Percentiles rank a stretch among this genome's conserved stretches.
Evolutionary conservation across 2,797 vertebrate species (phyloP).

Genomic region (Cyprinodon diabolis): DNA sequence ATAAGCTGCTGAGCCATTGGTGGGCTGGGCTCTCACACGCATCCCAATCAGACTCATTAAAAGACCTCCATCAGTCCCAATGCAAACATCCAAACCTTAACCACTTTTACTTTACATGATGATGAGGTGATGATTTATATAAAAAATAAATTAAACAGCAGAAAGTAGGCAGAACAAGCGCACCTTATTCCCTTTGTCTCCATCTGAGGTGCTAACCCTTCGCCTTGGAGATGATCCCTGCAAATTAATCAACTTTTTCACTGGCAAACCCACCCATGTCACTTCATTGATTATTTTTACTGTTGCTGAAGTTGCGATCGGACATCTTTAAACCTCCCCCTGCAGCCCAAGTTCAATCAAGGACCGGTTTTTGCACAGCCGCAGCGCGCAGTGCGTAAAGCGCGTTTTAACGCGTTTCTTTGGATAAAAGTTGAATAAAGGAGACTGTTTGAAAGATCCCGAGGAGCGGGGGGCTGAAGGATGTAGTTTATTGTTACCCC

Average conservation of each 20-base stretch:
- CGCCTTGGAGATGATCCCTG: not conserved
- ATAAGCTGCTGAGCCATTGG: constrained; percentile 35
- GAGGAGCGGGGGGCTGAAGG: constrained; percentile 25
- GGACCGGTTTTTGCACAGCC: constrained; percentile 25
- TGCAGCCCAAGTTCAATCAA: constrained; percentile 47
- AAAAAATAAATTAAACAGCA: not conserved
- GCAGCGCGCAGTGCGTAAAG: constrained; percentile 9
- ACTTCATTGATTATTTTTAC: not conserved
- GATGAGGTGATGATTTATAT: not conserved
- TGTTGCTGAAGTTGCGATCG: constrained; percentile 37
- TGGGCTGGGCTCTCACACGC: constrained; percentile 11
- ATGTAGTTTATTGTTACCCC: constrained; percentile 70
- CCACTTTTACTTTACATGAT: not conserved
- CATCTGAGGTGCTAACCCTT: not conserved
- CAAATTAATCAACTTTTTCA: constrained; percentile 28
- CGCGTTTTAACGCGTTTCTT: constrained; percentile 17
- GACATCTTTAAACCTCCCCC: constrained; percentile 45
- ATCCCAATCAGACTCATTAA: constrained; percentile 16
- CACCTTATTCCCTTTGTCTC: constrained; percentile 5
- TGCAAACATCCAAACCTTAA: not conserved
- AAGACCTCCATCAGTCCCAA: not conserved
- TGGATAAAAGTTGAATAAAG: constrained; percentile 45
- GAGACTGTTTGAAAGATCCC: not conserved
- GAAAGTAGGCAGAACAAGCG: not conserved
- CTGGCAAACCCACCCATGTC: constrained; percentile 7